Conservation (phyloP, 2,797 vertebrate genomes). For the Acipenser ruthenus region DNA sequence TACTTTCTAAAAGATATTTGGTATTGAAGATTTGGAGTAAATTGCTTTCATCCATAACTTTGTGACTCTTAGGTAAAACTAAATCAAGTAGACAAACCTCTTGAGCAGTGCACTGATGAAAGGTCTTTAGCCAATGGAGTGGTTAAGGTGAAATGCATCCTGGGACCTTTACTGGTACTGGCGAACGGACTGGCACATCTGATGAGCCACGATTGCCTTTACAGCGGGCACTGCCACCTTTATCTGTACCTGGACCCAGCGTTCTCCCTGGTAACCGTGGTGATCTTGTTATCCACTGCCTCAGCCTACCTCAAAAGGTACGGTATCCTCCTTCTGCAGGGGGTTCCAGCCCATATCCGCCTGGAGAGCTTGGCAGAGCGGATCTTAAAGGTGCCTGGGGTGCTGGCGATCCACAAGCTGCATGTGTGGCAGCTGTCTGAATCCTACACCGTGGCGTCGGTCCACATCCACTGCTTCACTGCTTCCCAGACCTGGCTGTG, state of each 20-base stretch:
- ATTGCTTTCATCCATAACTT: no score
- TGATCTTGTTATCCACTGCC: constrained; percentile 33
- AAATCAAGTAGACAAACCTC: no score
- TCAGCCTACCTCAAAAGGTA: constrained; percentile 42
- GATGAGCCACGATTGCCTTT: constrained; percentile 22
- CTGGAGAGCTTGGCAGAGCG: constrained; percentile 35
- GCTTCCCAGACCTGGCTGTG: constrained; percentile 33
- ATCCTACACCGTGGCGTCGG: constrained; percentile 46
- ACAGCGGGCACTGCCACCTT: constrained; percentile 25
- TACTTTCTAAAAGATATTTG: no score
- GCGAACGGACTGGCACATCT: constrained; percentile 40
- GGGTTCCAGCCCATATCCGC: constrained; percentile 40
- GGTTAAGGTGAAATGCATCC: constrained; percentile 20
- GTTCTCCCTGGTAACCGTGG: constrained; percentile 43
- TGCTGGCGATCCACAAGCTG: constrained; percentile 57
- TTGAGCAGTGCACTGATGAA: no score
- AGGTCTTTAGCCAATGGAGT: no score
- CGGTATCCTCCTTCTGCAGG: constrained; percentile 54
- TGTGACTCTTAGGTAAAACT: no score
- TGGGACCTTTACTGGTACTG: constrained; percentile 43
- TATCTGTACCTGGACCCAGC: constrained; percentile 52
- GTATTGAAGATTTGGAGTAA: no score
- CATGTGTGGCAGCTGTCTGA: constrained; percentile 62
- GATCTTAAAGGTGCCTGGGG: constrained; percentile 47
- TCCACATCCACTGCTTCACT: constrained; percentile 51